A percentile compares a stretch with the other conserved stretches of the same genome.
These are phyloP conservation scores for Andricus grossulariae DNA, from an alignment of 1,140 invertebrate species.

Conservation along the genomic window DNA sequence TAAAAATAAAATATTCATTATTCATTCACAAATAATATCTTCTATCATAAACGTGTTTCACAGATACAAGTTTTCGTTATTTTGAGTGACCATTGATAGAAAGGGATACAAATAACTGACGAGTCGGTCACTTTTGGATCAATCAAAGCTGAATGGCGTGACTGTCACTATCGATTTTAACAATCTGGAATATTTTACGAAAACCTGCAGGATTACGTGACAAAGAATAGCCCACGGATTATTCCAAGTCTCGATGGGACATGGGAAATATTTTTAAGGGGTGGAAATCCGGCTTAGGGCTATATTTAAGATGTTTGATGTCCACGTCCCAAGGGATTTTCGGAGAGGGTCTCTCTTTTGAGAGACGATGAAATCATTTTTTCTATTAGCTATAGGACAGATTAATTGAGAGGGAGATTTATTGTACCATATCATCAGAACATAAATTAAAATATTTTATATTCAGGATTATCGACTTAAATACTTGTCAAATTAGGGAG, in stretches of 20 bases:
- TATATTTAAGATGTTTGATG: neutral
- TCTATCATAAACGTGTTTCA: neutral
- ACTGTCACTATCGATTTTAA: neutral
- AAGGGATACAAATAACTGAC: neutral
- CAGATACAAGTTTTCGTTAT: constrained; percentile 18
- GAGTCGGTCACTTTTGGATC: neutral
- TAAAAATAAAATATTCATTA: too few species aligned
- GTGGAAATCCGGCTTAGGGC: neutral
- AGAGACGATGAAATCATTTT: neutral
- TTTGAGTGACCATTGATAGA: neutral
- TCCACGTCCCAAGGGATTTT: neutral
- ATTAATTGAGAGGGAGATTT: neutral
- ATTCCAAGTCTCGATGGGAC: neutral
- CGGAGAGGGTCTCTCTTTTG: neutral
- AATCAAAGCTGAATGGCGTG: neutral
- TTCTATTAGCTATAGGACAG: neutral
- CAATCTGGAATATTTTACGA: neutral
- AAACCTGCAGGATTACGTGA: constrained; percentile 16
- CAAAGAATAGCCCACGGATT: constrained; percentile 9
- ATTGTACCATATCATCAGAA: too few species aligned
- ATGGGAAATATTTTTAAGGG: neutral
- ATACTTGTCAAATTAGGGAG: too few species aligned
- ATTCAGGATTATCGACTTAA: too few species aligned
- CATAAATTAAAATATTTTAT: too few species aligned
- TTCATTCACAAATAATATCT: too few species aligned